Base-by-base conservation (phyloP, 2,797 vertebrate species). In the Typhlichthys subterraneus region DNA sequence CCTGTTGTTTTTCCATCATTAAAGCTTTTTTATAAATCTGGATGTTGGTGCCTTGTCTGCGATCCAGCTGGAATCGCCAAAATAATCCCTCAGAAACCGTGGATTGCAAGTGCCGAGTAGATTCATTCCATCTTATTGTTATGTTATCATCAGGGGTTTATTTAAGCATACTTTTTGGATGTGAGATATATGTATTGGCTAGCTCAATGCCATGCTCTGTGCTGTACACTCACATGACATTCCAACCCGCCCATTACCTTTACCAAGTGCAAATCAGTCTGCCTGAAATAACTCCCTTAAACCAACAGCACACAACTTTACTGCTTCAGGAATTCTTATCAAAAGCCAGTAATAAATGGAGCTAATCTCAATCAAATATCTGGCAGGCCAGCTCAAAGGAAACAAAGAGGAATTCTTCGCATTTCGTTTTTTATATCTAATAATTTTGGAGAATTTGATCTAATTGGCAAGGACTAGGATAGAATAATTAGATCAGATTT, bases 261-360 rank as follows among this genome's bases (percentile, higher is more conserved):
- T 51, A 81, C 72, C 67, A 53, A 76, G 78, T 76, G 78, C 83
- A 85, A 86, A 85, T 83, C 75, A 79, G 75, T 64, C 61, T 85
- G 86, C 85, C 84, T 86, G 77, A 84, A 85, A 86, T 57, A 78
- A 70, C 82, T 85, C 19, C 19, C 78, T 82, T 82, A 77, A 83
- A 87, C 65, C 75, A 68, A 70, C 69, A 79, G 72, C 73, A 65
- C 75, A 76, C n/a, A n/a, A 48, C 3, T 48, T 48, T 4, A 48
- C 59, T 73, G 57, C 70, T 61, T 54, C 0, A 85, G 81, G 87
- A 87, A 88, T 85, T 79, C 79, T 63, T 65, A 76, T 88, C 76
- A 83, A 88, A 61, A 78, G 38, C 7, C 73, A 73, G 64, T 13
- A 57, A 86, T 84, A 69, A 82, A 87, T 79, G 49, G 51, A 19